phyloP scores from a whole-genome alignment of 2,888 invertebrate species.

The Apamea anceps region DNA sequence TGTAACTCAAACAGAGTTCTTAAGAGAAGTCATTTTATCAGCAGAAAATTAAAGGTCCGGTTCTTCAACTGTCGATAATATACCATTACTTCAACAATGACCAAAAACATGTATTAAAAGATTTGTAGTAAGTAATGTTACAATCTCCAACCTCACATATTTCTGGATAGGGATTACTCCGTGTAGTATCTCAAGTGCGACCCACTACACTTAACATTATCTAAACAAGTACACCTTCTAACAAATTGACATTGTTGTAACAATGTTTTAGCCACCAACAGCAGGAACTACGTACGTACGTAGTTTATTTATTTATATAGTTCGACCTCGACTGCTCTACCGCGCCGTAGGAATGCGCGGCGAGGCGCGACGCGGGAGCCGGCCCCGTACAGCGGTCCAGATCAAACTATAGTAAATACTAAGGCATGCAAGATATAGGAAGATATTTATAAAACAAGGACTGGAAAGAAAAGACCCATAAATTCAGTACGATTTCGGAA shows the following conservation, averaged over 20 bases:
- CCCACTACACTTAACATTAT: slow-evolving; percentile 45
- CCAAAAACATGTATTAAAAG: slow-evolving; percentile 31
- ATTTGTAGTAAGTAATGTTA: slow-evolving; percentile 20
- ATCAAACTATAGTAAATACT: slow-evolving; percentile 9
- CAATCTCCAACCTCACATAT: not conserved
- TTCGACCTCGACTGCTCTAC: not conserved
- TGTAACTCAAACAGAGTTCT: not conserved
- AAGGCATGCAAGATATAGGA: slow-evolving; percentile 54
- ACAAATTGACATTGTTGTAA: slow-evolving; percentile 75
- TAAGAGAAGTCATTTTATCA: not conserved
- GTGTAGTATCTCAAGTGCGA: slow-evolving; percentile 32
- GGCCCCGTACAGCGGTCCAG: not conserved
- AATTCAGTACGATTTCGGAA: slow-evolving; percentile 75
- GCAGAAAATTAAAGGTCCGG: not conserved
- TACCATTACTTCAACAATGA: slow-evolving; percentile 20
- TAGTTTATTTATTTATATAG: not conserved
- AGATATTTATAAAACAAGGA: slow-evolving; percentile 37
- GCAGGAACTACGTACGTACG: not conserved
- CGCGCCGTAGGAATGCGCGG: not conserved
- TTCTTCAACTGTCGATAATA: slow-evolving; percentile 29
- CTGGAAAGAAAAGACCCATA: slow-evolving; percentile 49
- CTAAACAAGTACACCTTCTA: slow-evolving; percentile 56
- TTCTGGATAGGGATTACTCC: slow-evolving; percentile 7
- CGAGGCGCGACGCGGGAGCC: not conserved
- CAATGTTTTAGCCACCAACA: slow-evolving; percentile 60